Percentiles rank a stretch among this genome's conserved stretches.
Conservation (phyloP, 1,140 invertebrate species). For the Dolichoris vasculosae region DNA sequence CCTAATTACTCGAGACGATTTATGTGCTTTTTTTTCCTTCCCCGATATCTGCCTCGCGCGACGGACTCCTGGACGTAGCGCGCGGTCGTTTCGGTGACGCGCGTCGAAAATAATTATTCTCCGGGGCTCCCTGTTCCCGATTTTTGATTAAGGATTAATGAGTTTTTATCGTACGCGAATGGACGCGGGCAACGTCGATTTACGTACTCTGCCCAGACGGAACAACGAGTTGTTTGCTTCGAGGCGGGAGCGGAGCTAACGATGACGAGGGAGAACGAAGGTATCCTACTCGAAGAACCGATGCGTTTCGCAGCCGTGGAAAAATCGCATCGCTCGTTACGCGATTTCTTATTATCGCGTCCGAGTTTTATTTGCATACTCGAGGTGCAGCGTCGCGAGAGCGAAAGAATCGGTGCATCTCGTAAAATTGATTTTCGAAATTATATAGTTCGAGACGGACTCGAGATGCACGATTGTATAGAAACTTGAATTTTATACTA, state of each 20-base stretch:
- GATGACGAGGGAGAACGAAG: neutral
- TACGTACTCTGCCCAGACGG: neutral
- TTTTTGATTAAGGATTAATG: neutral
- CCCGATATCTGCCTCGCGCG: neutral
- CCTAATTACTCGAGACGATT: conserved; percentile 33
- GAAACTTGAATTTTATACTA: conserved; percentile 32
- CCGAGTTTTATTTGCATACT: neutral
- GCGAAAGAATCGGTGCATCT: conserved; percentile 3
- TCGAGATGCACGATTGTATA: conserved; percentile 30
- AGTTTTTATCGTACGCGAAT: neutral
- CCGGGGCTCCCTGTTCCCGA: neutral
- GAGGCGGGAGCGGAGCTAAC: neutral
- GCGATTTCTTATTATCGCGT: neutral
- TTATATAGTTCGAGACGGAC: conserved; percentile 26
- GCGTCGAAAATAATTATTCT: neutral
- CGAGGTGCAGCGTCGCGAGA: neutral
- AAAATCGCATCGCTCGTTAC: neutral
- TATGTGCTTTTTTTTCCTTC: neutral
- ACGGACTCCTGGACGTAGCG: neutral
- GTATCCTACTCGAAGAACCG: neutral
- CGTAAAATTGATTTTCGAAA: conserved; percentile 41
- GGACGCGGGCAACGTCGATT: neutral
- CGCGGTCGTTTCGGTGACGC: neutral
- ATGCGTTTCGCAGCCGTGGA: neutral
- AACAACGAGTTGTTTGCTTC: neutral